A percentile compares a stretch with the other conserved stretches of the same genome.
phyloP scores from a whole-genome alignment of 2,888 invertebrate genomes.

The Seladonia tumulorum region DNA sequence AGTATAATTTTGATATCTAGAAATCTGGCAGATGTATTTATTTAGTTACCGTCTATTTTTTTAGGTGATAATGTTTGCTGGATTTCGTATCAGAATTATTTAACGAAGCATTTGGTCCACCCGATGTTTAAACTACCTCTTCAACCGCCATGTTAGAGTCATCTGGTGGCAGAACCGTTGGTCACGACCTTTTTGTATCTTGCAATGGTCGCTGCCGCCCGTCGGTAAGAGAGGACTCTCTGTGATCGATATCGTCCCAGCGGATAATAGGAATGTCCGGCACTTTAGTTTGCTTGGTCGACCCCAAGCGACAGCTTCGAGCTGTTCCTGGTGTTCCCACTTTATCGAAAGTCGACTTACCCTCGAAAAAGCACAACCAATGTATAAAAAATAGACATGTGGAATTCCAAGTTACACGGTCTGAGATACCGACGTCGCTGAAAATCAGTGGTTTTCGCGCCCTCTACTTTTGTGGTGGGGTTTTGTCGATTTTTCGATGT shows the following conservation, averaged over 20 bases:
- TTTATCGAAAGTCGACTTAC: constrained; percentile 12
- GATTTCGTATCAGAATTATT: background rate
- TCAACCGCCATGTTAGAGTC: constrained; percentile 33
- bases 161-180: constrained; percentile 45
- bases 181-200: background rate
- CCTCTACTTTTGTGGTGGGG: too few species aligned
- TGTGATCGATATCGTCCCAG: constrained; percentile 11
- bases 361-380: constrained; percentile 11
- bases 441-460: background rate
- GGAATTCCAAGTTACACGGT: background rate
- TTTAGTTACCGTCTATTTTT: background rate
- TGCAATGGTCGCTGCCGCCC: background rate
- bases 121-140: background rate
- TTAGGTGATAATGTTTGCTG: background rate
- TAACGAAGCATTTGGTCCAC: too few species aligned
- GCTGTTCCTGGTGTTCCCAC: background rate
- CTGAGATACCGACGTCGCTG: background rate
- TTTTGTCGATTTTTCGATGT: too few species aligned
- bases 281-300: constrained; percentile 23
- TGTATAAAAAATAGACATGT: background rate
- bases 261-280: constrained; percentile 26
- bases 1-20: background rate
- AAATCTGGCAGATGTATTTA: background rate
- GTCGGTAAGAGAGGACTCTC: constrained; percentile 61
- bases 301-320: background rate